phyloP scores from a whole-genome alignment of 2,113 vertebrate genomes.

The Chitala chitala region DNA sequence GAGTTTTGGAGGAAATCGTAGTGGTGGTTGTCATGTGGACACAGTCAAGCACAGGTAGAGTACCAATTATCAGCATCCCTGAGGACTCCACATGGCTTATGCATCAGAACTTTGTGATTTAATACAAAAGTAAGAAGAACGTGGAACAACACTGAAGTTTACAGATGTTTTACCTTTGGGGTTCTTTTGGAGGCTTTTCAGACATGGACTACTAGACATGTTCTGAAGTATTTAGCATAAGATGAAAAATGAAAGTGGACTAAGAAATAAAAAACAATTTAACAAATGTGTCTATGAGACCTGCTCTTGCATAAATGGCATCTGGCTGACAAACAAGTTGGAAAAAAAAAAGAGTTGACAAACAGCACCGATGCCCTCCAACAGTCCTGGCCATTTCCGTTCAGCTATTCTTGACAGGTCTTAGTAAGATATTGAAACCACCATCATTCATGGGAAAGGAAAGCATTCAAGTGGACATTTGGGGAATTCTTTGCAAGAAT shows the following conservation, averaged over 20 bases:
- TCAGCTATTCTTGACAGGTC: slow-evolving; percentile 11
- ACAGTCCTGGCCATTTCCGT: background rate
- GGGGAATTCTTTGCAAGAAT: background rate
- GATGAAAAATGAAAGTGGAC: too few relatives aligned
- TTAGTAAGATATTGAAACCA: slow-evolving; percentile 17
- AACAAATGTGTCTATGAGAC: too few relatives aligned
- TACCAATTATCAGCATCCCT: background rate
- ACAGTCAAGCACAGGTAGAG: background rate
- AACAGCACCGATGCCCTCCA: slow-evolving; percentile 22
- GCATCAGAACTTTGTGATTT: too few relatives aligned
- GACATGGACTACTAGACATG: too few relatives aligned
- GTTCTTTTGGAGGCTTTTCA: background rate
- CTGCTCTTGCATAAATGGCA: background rate
- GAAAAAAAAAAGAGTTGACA: too few relatives aligned
- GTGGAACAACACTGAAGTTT: background rate
- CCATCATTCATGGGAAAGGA: slow-evolving; percentile 3
- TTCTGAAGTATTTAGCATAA: too few relatives aligned
- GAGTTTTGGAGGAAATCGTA: background rate
- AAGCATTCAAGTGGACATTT: background rate
- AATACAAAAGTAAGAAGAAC: background rate
- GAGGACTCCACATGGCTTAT: background rate
- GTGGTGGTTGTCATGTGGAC: background rate
- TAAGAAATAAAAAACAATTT: too few relatives aligned
- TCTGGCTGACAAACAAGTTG: background rate
- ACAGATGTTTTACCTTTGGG: too few relatives aligned